Evolutionary conservation across 1,140 invertebrate species (phyloP).

Genomic region (Cheumatopsyche charites): DNA sequence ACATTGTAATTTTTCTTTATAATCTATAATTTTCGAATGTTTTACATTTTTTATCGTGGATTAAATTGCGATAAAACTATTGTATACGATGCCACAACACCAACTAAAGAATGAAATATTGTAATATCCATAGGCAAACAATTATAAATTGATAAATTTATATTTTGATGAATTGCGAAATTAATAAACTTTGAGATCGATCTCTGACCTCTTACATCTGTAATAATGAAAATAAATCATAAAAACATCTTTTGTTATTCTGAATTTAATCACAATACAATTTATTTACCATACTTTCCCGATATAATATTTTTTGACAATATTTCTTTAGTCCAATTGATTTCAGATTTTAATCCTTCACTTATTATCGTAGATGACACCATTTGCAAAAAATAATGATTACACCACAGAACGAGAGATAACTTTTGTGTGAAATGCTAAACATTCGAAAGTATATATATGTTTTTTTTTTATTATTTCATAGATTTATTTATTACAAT

Average conservation of each 20-base stretch:
- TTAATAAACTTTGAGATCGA: background rate
- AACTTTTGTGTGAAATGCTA: background rate
- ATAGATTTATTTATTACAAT: background rate
- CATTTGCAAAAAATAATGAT: background rate
- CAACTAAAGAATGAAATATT: background rate
- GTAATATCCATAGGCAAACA: conserved; percentile 8
- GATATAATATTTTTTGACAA: background rate
- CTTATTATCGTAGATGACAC: background rate
- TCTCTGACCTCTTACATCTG: background rate
- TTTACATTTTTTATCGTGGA: too few species aligned
- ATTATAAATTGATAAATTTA: background rate
- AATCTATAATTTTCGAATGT: too few species aligned
- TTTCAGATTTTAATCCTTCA: background rate
- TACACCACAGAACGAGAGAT: background rate
- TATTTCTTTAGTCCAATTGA: conserved; percentile 1
- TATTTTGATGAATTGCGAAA: background rate
- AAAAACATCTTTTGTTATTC: too few species aligned
- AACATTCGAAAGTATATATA: background rate
- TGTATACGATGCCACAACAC: background rate
- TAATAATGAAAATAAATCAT: background rate
- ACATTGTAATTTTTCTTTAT: too few species aligned
- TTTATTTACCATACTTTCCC: background rate
- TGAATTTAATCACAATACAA: background rate
- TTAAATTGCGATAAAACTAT: background rate
- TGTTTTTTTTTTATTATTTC: background rate